A percentile compares a stretch with the other conserved stretches of the same genome.
Conservation (phyloP, 1,140 invertebrate species). For the Bombus waltoni region DNA sequence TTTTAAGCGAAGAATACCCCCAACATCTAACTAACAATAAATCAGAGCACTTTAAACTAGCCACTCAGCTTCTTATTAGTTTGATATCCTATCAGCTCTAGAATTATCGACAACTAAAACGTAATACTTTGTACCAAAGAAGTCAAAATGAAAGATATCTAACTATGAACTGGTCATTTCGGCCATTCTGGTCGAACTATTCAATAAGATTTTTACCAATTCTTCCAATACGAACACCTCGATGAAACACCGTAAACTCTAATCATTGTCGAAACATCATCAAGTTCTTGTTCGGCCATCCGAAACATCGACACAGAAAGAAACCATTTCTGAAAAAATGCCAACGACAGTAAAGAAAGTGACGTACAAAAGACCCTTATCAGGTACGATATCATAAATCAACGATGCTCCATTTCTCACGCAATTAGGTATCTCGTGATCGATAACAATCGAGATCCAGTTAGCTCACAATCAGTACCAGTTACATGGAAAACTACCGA, state of each 20-base stretch:
- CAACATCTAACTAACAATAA: neutral
- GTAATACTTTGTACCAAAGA: neutral
- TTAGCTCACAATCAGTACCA: conserved; percentile 7
- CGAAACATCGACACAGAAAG: no score
- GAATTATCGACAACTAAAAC: neutral
- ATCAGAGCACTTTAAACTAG: neutral
- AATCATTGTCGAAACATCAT: neutral
- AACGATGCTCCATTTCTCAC: conserved; percentile 33
- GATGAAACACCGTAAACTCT: no score
- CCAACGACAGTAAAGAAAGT: neutral
- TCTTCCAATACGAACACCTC: no score
- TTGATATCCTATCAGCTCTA: neutral
- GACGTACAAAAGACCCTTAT: neutral
- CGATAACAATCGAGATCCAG: conserved; percentile 1
- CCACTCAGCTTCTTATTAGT: no score
- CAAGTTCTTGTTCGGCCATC: neutral
- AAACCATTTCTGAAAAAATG: neutral
- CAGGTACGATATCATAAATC: neutral
- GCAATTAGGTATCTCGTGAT: neutral
- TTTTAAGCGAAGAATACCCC: neutral
- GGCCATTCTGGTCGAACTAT: no score
- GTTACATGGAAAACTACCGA: conserved; percentile 47
- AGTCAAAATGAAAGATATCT: neutral
- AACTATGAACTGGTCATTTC: no score
- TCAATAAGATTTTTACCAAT: no score